Conservation (phyloP, 2,113 vertebrate genomes). For the Excalfactoria chinensis region DNA sequence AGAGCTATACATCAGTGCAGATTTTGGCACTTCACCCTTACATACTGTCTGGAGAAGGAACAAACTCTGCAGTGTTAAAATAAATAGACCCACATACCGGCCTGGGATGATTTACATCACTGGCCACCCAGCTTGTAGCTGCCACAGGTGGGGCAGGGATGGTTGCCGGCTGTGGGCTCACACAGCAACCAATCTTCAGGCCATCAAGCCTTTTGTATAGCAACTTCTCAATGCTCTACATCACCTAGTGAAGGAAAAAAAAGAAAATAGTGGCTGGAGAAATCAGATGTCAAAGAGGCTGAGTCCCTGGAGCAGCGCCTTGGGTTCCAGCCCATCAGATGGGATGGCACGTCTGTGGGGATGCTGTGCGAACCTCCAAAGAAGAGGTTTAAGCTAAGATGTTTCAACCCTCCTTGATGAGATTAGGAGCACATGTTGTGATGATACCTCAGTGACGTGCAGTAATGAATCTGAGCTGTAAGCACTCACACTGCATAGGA, state of each 20-base stretch:
- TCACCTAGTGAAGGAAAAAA: not conserved
- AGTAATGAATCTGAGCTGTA: not conserved
- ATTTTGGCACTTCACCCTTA: slow-evolving; percentile 49
- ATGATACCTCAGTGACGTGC: not conserved
- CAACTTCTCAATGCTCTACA: not conserved
- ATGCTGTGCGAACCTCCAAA: not conserved
- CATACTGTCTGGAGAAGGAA: slow-evolving; percentile 32
- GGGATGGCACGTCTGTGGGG: fast-evolving
- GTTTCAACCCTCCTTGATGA: not conserved
- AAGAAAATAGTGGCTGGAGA: not conserved
- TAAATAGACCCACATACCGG: slow-evolving; percentile 43
- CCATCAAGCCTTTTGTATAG: not conserved
- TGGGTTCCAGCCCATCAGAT: fast-evolving
- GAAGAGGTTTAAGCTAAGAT: not conserved
- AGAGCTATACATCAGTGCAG: slow-evolving; percentile 14
- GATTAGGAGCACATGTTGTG: not conserved
- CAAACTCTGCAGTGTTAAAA: slow-evolving; percentile 17
- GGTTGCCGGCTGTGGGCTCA: not conserved
- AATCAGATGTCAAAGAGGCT: not conserved
- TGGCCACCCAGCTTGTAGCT: not conserved
- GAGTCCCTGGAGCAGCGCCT: not conserved
- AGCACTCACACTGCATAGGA: not conserved
- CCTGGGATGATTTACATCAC: slow-evolving; percentile 26
- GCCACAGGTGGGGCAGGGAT: not conserved
- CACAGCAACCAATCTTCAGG: not conserved